phyloP scores from a whole-genome alignment of 2,797 vertebrate genomes.

The Sebastes reedi region DNA sequence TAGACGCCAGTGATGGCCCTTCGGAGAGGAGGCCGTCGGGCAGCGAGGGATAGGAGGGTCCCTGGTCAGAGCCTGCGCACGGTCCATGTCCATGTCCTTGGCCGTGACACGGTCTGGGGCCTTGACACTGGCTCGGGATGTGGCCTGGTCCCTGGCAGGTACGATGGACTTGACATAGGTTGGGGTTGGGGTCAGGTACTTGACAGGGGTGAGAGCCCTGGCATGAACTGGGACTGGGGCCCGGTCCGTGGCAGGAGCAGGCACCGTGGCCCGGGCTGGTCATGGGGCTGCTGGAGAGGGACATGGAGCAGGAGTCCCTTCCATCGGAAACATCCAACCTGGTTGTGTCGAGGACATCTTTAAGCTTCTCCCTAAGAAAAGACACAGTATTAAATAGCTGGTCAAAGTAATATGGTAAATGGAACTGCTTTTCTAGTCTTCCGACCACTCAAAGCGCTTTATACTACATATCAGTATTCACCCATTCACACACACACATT shows the following conservation, averaged over 20 bases:
- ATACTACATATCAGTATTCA: too few species aligned
- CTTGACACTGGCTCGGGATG: slow-evolving; percentile 62
- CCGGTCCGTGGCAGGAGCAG: slow-evolving; percentile 63
- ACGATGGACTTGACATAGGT: slow-evolving; percentile 56
- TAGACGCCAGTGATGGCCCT: slow-evolving; percentile 77
- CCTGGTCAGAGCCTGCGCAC: slow-evolving; percentile 66
- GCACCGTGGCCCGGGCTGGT: slow-evolving; percentile 58
- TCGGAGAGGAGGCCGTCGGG: slow-evolving; percentile 80
- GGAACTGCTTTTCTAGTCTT: too few species aligned
- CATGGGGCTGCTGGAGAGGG: slow-evolving; percentile 80
- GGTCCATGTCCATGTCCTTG: slow-evolving; percentile 13
- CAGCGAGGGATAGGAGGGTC: slow-evolving; percentile 74
- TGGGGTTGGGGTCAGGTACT: slow-evolving; percentile 45
- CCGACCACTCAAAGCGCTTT: too few species aligned
- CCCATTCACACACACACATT: too few species aligned
- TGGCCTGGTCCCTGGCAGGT: slow-evolving; percentile 63
- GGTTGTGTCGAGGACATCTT: slow-evolving; percentile 88
- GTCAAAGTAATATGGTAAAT: background rate
- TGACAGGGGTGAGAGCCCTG: slow-evolving; percentile 60
- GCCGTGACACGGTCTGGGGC: slow-evolving; percentile 48
- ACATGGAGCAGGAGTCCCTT: slow-evolving; percentile 78
- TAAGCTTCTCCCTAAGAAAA: slow-evolving; percentile 89
- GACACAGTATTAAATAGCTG: slow-evolving; percentile 4
- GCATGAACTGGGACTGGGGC: slow-evolving; percentile 63
- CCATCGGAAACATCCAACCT: slow-evolving; percentile 78